Conservation (phyloP, 2,888 invertebrate genomes). For the Polyommatus iphigenia region DNA sequence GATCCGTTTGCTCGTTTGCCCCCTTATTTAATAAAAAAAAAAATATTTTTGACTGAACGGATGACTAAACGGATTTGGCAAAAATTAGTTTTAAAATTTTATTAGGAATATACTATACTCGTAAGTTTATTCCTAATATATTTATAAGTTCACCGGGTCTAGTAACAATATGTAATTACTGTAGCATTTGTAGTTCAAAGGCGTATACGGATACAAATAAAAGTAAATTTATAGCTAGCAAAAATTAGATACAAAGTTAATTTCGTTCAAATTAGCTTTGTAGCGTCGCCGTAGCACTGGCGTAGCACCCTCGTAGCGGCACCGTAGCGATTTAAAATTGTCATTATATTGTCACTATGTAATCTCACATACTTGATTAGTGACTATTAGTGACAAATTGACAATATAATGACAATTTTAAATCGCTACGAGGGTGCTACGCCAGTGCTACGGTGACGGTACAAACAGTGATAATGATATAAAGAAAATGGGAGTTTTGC, state of each 20-base stretch:
- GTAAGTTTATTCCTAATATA: no score
- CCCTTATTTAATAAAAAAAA: no score
- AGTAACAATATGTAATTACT: no score
- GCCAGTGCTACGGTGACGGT: neutral
- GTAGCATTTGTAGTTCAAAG: no score
- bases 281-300: neutral
- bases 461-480: neutral
- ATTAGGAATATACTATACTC: no score
- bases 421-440: neutral
- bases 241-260: neutral
- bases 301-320: slow-evolving; percentile 9
- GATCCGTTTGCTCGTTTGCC: no score
- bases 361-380: no score
- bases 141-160: no score
- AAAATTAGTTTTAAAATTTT: no score
- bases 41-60: no score
- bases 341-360: neutral
- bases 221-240: neutral
- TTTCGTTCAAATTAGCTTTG: neutral
- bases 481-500: no score
- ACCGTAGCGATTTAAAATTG: neutral
- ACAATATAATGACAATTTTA: neutral
- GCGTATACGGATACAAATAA: neutral
- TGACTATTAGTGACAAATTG: neutral
- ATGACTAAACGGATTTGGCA: no score